Evolutionary conservation across 2,113 vertebrate genomes (phyloP).

Genomic region (Scytalopus superciliaris): DNA sequence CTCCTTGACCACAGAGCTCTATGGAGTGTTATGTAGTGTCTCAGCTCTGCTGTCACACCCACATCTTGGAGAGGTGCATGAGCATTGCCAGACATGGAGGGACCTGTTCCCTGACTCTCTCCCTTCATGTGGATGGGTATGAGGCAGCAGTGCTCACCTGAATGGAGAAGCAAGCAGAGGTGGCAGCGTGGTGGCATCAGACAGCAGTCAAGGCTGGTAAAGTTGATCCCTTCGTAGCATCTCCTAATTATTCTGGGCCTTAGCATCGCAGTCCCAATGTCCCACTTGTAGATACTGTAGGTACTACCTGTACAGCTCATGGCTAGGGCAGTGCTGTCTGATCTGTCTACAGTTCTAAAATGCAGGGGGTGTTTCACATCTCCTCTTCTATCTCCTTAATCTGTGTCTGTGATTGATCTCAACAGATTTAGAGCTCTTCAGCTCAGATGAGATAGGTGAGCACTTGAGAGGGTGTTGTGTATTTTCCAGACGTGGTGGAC

Average conservation of each 20-base stretch:
- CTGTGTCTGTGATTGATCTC: neutral
- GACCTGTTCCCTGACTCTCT: neutral
- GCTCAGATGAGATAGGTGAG: neutral
- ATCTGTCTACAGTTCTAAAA: neutral
- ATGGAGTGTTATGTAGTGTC: neutral
- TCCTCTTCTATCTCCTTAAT: neutral
- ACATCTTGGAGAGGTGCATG: neutral
- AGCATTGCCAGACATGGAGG: neutral
- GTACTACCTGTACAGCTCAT: neutral
- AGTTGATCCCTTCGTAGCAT: neutral
- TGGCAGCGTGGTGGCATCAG: neutral
- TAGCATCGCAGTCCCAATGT: neutral
- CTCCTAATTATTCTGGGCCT: neutral
- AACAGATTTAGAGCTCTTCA: neutral
- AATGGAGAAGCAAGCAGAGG: neutral
- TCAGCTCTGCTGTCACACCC: neutral
- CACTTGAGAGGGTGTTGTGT: neutral
- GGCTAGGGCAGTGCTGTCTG: neutral
- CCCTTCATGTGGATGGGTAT: neutral
- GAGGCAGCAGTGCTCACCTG: neutral
- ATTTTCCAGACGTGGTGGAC: neutral
- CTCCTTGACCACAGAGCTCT: accelerated
- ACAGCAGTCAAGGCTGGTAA: neutral
- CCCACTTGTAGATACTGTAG: neutral
- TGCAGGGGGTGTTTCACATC: neutral